Evolutionary conservation across 2,797 vertebrate species (phyloP).

Genomic region (Meda fulgida): DNA sequence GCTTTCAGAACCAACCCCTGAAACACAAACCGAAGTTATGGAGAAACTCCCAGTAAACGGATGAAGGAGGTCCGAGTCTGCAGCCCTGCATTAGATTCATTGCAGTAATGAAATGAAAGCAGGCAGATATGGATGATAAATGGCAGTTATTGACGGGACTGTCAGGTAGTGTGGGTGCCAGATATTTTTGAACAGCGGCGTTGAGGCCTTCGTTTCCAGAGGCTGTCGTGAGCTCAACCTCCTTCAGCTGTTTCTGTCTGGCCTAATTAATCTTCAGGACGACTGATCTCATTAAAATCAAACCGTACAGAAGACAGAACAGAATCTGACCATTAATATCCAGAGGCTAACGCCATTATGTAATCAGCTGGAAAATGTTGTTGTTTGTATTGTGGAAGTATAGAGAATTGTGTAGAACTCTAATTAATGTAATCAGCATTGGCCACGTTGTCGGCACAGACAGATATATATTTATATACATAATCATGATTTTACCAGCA

Average conservation of each 20-base stretch:
- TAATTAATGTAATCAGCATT: conserved; percentile 9
- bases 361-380: conserved; percentile 27
- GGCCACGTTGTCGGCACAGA: not conserved
- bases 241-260: conserved; percentile 54
- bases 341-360: conserved; percentile 18
- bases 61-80: conserved; percentile 43
- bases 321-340: conserved; percentile 33
- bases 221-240: conserved; percentile 28
- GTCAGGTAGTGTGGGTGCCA: conserved; percentile 61
- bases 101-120: conserved; percentile 75
- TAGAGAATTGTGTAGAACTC: not conserved
- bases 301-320: conserved; percentile 6
- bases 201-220: conserved; percentile 47
- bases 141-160: conserved; percentile 72
- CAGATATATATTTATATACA: not conserved
- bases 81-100: conserved; percentile 69
- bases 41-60: conserved; percentile 56
- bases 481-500: not conserved
- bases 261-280: conserved; percentile 48
- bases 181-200: conserved; percentile 60
- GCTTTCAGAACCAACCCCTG: not conserved
- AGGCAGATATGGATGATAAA: conserved; percentile 73
- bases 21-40: not conserved
- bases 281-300: conserved; percentile 28
- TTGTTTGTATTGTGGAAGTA: conserved; percentile 11